Percentiles rank a stretch among this genome's conserved stretches.
Evolutionary conservation across 2,797 vertebrate genomes (phyloP).

Genomic region (Galagoides demidoff): DNA sequence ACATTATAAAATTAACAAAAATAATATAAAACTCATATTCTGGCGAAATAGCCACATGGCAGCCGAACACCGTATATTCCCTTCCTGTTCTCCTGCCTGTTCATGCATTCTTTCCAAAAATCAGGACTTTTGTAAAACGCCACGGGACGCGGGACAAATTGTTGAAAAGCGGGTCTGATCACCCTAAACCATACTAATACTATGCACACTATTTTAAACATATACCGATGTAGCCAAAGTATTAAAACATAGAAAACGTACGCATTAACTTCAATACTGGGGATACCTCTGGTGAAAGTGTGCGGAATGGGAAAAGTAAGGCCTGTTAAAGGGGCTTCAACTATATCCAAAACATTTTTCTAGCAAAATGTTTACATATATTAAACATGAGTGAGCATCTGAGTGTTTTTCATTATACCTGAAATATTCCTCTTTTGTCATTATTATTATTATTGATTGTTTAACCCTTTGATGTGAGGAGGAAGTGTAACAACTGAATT

Average conservation of each 20-base stretch:
- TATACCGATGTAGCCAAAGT: neutral
- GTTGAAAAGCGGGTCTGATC: too few species aligned
- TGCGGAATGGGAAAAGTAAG: neutral
- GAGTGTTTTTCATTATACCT: neutral
- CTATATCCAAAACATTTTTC: neutral
- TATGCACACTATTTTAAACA: neutral
- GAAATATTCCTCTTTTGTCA: neutral
- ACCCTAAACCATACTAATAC: neutral
- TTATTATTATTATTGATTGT: neutral
- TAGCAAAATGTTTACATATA: neutral
- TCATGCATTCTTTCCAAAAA: too few species aligned
- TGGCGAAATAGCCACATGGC: too few species aligned
- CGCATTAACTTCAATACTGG: neutral
- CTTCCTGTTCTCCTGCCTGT: too few species aligned
- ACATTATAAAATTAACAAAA: too few species aligned
- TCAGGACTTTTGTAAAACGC: too few species aligned
- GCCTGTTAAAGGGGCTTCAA: neutral
- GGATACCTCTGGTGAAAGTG: neutral
- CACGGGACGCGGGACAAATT: too few species aligned
- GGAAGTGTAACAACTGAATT: neutral
- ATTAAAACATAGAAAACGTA: neutral
- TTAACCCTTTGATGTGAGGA: neutral
- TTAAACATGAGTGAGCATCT: neutral
- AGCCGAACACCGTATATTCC: too few species aligned
- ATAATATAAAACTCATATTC: too few species aligned